These are phyloP conservation scores for Peromyscus maniculatus DNA, from an alignment of 2,113 vertebrate genomes.

Conservation along the genomic window DNA sequence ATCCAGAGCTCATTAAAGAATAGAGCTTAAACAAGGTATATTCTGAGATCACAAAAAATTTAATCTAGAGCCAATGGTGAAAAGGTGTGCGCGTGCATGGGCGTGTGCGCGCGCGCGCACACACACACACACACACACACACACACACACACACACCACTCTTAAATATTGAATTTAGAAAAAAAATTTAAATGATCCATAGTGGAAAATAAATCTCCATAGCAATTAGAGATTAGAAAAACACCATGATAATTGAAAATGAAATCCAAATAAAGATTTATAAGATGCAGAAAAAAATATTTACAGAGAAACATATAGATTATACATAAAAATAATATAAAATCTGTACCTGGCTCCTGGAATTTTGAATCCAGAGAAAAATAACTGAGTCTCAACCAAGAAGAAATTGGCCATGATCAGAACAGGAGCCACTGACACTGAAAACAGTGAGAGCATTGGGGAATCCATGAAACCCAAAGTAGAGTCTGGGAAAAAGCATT, in stretches of 20 bases:
- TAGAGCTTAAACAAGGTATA: fast-evolving
- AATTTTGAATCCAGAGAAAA: neutral
- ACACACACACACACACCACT: neutral
- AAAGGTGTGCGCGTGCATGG: neutral
- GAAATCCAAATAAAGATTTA: neutral
- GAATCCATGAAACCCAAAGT: neutral
- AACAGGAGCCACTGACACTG: neutral
- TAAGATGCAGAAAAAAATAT: neutral
- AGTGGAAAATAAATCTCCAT: neutral
- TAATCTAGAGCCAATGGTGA: neutral
- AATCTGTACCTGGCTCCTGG: neutral
- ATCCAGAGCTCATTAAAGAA: no score
- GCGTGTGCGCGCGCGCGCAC: no score
- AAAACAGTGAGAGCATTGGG: neutral
- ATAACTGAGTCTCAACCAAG: neutral
- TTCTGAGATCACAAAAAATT: no score
- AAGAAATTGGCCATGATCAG: neutral
- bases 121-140: no score
- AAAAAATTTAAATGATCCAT: neutral
- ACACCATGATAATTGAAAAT: neutral
- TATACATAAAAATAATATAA: neutral
- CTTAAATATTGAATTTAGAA: neutral
- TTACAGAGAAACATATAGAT: neutral
- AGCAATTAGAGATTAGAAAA: neutral
- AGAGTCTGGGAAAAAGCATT: neutral